Base-by-base conservation (phyloP, 2,113 vertebrate species). In the Bubo scandiacus region DNA sequence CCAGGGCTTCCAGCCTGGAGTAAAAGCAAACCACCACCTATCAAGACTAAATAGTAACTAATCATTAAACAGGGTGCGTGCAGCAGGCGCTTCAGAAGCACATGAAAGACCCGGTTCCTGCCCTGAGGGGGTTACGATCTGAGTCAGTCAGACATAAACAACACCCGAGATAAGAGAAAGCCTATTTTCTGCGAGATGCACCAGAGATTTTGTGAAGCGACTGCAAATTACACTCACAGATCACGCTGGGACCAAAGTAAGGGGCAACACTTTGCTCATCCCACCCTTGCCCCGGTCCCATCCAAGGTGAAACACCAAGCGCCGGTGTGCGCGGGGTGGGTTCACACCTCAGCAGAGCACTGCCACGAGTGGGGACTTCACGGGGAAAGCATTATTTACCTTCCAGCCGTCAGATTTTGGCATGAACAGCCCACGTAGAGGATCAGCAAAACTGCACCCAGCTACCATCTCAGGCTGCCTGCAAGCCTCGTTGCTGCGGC, bases 301-400 rank as follows among this genome's bases (percentile, higher is more conserved):
- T 2, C 21, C 4, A 11, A 45, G 29, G 38, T 5, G 40, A 22
- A 32, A 42, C 30, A 10, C 26, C 23, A 1, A 9, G n/a, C 38
- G 3, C 9, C 1, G 5, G 25, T 3, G 36, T 6, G n/a, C 3
- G 6, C 3, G 0, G 21, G 12, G 27, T 23, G 54, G 21, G 52
- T 20, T 75, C 63, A 3, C 11, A 30, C 2, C 45, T 11, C 11
- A 49, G n/a, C 21, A 1, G 3, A 23, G 38, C 7, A 3, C 36
- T 6, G 43, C 21, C 52, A 15, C 15, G 4, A 26, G 34, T 4
- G 2, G 70, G 51, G 42, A 42, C 71, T 10, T 7, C 43, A 9
- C 34, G 3, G 21, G 18, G 58, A 55, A 8, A 27, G 20, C 3
- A 11, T 11, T 15, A 22, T 2, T 74, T 30, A n/a, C 43, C 30